Evolutionary conservation across 2,888 invertebrate species (phyloP).

Genomic region (Parnassius glacialis): DNA sequence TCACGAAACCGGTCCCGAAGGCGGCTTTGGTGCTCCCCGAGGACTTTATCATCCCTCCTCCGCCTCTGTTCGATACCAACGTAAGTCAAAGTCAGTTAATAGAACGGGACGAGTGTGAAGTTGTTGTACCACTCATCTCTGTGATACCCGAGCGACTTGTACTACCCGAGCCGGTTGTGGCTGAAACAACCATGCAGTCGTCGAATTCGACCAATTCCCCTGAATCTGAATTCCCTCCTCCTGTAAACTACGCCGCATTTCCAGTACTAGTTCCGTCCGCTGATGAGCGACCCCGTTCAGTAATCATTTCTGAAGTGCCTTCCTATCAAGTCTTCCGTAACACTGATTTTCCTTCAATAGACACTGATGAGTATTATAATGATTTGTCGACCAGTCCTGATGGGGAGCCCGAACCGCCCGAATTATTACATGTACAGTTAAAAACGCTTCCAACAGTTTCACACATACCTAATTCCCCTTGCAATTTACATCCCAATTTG

Average conservation of each 20-base stretch:
- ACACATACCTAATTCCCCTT: conserved; percentile 73
- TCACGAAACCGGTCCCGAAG: conserved; percentile 53
- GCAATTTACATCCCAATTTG: conserved; percentile 68
- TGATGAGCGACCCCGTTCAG: conserved; percentile 41
- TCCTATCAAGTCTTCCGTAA: conserved; percentile 60
- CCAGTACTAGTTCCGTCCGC: conserved; percentile 44
- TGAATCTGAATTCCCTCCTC: conserved; percentile 68
- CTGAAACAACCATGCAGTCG: conserved; percentile 75
- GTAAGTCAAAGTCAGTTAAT: conserved; percentile 61
- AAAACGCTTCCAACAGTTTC: conserved; percentile 69
- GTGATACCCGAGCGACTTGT: conserved; percentile 65
- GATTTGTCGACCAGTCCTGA: conserved; percentile 64
- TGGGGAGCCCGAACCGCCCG: conserved; percentile 61
- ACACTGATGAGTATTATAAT: conserved; percentile 52
- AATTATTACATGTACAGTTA: conserved; percentile 70
- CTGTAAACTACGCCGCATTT: conserved; percentile 71
- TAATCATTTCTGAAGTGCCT: conserved; percentile 64
- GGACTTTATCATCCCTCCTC: conserved; percentile 75
- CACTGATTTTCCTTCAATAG: conserved; percentile 45
- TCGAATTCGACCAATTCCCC: conserved; percentile 66
- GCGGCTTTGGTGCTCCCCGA: conserved; percentile 62
- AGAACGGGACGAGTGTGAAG: conserved; percentile 47
- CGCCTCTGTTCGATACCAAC: conserved; percentile 71
- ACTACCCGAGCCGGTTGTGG: conserved; percentile 62
- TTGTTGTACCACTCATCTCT: conserved; percentile 59